Conservation (phyloP, 2,113 vertebrate species). For the Notothenia coriiceps region DNA sequence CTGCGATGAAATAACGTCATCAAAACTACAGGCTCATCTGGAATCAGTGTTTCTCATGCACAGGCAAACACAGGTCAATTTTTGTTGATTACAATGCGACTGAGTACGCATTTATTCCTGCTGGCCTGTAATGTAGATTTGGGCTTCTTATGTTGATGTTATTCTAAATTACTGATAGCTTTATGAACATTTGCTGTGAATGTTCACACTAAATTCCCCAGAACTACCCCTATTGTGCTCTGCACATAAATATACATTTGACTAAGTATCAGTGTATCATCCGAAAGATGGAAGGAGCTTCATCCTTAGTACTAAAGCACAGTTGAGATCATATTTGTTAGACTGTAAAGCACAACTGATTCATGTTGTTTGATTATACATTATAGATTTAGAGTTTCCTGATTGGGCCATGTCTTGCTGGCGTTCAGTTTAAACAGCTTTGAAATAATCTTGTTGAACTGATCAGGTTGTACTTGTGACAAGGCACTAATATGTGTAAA, state of each 20-base stretch:
- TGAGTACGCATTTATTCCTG: neutral
- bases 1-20: slow-evolving; percentile 1
- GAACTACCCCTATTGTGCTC: neutral
- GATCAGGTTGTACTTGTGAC: neutral
- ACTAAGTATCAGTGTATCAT: neutral
- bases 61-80: neutral
- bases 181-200: neutral
- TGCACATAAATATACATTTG: neutral
- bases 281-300: no score
- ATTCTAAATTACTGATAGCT: neutral
- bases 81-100: neutral
- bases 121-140: neutral
- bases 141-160: neutral
- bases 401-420: neutral
- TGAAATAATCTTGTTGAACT: neutral
- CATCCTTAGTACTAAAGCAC: neutral
- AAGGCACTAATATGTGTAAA: neutral
- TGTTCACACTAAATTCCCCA: neutral
- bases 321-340: neutral
- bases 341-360: neutral
- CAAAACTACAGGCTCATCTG: slow-evolving; percentile 11
- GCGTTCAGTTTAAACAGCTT: neutral
- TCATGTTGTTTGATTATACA: neutral
- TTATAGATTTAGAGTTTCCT: neutral
- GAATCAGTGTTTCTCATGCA: slow-evolving; percentile 12